Evolutionary conservation across 2,113 vertebrate species (phyloP), one percentile per base, ranked within the genome.

Genomic region (Dicerorhinus sumatrensis): DNA sequence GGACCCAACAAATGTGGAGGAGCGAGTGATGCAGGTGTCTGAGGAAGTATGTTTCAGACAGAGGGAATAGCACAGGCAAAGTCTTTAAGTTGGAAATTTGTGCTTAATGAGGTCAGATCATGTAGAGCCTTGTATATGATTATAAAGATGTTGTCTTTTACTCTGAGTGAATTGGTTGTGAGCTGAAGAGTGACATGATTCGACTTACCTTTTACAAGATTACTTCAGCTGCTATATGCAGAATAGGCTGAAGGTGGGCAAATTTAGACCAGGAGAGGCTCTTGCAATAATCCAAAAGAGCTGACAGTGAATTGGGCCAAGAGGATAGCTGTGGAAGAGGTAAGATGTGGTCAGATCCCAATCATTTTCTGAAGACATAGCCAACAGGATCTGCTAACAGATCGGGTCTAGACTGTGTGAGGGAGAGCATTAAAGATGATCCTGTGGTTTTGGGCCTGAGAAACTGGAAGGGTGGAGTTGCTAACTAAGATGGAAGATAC

Each of bases 281-380:
- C 17, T 69, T 80, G n/a, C 31, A 31, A 31, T 63, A 67, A 91
- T 54, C 20, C 60, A 48, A 16, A 88, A 70, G 27, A 14, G 31
- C 25, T 69, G n/a, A 16, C 77, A 23, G 25, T 39, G n/a, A 75
- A 48, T 29, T 69, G 51, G 31, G 29, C 16, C 51, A 31, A 62
- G 14, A 36, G 27, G 3, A 33, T 29, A 76, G 13, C n/a, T 48
- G 10, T 25, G 21, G 9, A 29, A 67, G 11, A 36, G 46, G 18
- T 31, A 46, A 84, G 63, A 69, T 62, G 27, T 48, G 13, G 9
- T 79, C 48, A 46, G 36, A 63, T n/a, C 36, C 3, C 21, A 58
- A 13, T 17, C 33, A 56, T 92, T n/a, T 96, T 89, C 65, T 94
- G 58, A 88, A 96, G n/a, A 63, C 33, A 46, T 4, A 69, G 65